Conservation (phyloP, 2,113 vertebrate species). For the Capricornis sumatraensis region DNA sequence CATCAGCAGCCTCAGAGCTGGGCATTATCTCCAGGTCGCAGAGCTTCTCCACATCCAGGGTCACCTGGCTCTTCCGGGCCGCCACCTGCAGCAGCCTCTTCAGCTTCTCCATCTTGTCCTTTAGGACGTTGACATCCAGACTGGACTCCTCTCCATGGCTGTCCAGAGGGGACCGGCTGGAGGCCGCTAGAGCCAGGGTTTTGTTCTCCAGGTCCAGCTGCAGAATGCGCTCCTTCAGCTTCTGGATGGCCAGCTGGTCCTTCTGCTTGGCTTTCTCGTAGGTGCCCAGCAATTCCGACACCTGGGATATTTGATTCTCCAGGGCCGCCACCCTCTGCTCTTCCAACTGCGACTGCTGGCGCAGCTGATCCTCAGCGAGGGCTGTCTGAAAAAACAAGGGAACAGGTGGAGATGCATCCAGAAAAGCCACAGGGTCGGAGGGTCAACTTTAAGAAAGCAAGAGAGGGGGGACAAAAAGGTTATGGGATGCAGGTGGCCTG, state of each 20-base stretch:
- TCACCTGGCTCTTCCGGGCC: slow-evolving; percentile 76
- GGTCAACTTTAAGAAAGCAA: not conserved
- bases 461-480: not conserved
- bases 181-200: slow-evolving; percentile 86
- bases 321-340: slow-evolving; percentile 88
- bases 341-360: slow-evolving; percentile 85
- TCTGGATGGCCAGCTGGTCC: slow-evolving; percentile 87
- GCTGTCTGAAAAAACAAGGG: slow-evolving; percentile 76
- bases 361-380: slow-evolving; percentile 86
- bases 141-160: slow-evolving; percentile 79
- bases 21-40: slow-evolving; percentile 63
- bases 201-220: slow-evolving; percentile 96
- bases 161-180: slow-evolving; percentile 78
- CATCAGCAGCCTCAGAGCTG: slow-evolving; percentile 69
- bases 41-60: slow-evolving; percentile 79
- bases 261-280: slow-evolving; percentile 90
- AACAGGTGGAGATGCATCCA: not conserved
- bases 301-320: slow-evolving; percentile 89
- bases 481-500: not conserved
- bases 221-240: slow-evolving; percentile 88
- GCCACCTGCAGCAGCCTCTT: slow-evolving; percentile 85
- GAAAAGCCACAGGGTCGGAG: not conserved
- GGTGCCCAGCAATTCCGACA: slow-evolving; percentile 89
- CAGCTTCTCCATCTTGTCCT: slow-evolving; percentile 89
- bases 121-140: slow-evolving; percentile 84